phyloP scores from a whole-genome alignment of 2,888 invertebrate species.

The Cartodere bifasciata region DNA sequence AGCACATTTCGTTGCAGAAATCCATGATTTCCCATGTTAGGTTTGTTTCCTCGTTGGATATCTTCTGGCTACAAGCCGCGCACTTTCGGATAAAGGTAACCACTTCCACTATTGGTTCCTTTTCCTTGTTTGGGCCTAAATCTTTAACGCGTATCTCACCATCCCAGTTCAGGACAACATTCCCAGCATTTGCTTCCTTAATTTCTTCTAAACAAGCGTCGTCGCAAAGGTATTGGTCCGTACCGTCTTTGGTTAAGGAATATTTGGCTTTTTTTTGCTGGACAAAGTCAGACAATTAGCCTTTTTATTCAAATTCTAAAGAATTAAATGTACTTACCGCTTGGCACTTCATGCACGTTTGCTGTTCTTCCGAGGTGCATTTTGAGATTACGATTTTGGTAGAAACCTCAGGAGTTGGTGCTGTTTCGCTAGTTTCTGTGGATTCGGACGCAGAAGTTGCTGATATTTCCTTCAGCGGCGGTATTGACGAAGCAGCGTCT shows the following conservation, averaged over 20 bases:
- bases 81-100: slow-evolving; percentile 22
- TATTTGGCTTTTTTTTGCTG: slow-evolving; percentile 35
- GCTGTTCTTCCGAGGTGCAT: slow-evolving; percentile 23
- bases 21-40: slow-evolving; percentile 89
- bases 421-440: background rate
- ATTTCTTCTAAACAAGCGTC: slow-evolving; percentile 42
- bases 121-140: slow-evolving; percentile 26
- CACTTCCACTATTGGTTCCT: too few relatives aligned
- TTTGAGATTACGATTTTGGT: slow-evolving; percentile 20
- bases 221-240: slow-evolving; percentile 40
- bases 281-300: slow-evolving; percentile 6
- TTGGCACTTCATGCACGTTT: slow-evolving; percentile 39
- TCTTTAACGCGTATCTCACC: slow-evolving; percentile 29
- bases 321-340: slow-evolving; percentile 21
- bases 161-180: slow-evolving; percentile 29
- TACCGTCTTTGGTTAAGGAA: slow-evolving; percentile 34
- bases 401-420: slow-evolving; percentile 6
- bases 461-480: slow-evolving; percentile 7
- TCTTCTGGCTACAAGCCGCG: slow-evolving; percentile 39
- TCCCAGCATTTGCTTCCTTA: slow-evolving; percentile 33
- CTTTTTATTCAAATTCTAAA: background rate
- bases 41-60: slow-evolving; percentile 46
- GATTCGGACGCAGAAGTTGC: background rate
- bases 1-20: slow-evolving; percentile 79
- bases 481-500: slow-evolving; percentile 10